Evolutionary conservation across 2,888 invertebrate species (phyloP), one percentile per base, ranked within the genome.

Genomic region (Trichogramma dendrolimi): DNA sequence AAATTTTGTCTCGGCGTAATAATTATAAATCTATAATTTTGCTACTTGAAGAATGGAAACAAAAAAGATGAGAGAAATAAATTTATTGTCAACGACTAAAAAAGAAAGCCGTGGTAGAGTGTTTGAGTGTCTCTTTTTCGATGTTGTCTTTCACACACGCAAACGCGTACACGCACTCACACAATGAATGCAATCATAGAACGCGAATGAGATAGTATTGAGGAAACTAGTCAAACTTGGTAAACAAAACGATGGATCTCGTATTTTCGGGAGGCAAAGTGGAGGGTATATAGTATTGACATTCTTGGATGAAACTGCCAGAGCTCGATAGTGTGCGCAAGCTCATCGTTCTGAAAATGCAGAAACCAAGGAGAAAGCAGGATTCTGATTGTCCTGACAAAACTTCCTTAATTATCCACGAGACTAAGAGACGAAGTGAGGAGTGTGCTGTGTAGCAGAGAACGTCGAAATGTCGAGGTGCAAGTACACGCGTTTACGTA

Each of bases 341-440:
- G 63, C 61, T 65, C 56, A 63, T 65, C 62, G 62, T 48, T 59
- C 55, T 52, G 57, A 61, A 62, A 67, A 68, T 68, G 65, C 58
- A 61, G 53, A 68, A 62, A 64, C 60, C 64, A 65, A 61, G 58
- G 63, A 64, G 66, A 67, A 65, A 66, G 66, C 67, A 61, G 63
- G 66, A 67, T 67, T 68, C 67, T 72, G 72, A 76, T 75, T 77
- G 75, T 77, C 69, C 72, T 67, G 68, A 63, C 70, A 71, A 77
- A 78, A 78, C 77, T 78, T 78, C 74, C 74, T 75, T 76, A 78
- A 77, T 78, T 78, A 78, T 75, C 73, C 70, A 58, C 49, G 57
- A 27, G 27, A 27, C 27, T 27, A 2, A 27, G 27, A 27, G 27
- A 27, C 27, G 27, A 27, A 6, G 14, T 50, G 48, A 40, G 38